phyloP scores from a whole-genome alignment of 64 coral and sea anemone genomes.

The Porites australiensis region DNA sequence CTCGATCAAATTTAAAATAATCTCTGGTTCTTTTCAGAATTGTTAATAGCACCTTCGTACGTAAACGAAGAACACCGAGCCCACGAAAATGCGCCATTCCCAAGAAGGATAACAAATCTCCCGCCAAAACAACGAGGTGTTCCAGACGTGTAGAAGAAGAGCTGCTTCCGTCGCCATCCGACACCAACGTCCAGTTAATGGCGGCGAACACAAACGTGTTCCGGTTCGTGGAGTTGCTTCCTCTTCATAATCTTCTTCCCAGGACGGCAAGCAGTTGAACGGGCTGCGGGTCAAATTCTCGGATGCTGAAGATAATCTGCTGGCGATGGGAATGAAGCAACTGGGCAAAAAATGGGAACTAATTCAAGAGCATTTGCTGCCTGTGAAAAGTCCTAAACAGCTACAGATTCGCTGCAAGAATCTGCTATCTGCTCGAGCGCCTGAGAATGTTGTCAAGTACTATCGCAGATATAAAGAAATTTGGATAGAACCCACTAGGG shows the following conservation, averaged over 20 bases:
- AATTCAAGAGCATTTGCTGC: constrained; percentile 77
- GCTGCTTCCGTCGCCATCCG: no score
- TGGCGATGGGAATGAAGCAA: constrained; percentile 88
- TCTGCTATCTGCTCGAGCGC: constrained; percentile 66
- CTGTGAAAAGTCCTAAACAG: constrained; percentile 85
- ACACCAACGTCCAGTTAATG: no score
- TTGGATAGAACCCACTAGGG: constrained; percentile 57
- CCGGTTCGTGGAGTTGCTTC: constrained; percentile 65
- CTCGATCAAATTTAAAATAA: no score
- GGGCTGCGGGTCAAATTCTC: constrained; percentile 81
- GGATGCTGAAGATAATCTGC: constrained; percentile 84
- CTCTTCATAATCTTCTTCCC: constrained; percentile 65
- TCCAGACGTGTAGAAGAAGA: no score
- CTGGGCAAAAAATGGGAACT: constrained; percentile 77
- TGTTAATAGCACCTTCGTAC: no score
- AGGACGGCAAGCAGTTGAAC: constrained; percentile 46
- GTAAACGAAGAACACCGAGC: no score
- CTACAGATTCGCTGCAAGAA: constrained; percentile 94
- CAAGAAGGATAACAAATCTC: no score
- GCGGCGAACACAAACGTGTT: no score
- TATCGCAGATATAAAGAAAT: constrained; percentile 69
- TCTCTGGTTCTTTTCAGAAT: no score
- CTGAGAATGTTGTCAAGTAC: constrained; percentile 81
- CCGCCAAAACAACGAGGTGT: no score
- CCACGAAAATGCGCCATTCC: no score